Conservation (phyloP, 2,888 invertebrate genomes). For the Coenonympha arcania region DNA sequence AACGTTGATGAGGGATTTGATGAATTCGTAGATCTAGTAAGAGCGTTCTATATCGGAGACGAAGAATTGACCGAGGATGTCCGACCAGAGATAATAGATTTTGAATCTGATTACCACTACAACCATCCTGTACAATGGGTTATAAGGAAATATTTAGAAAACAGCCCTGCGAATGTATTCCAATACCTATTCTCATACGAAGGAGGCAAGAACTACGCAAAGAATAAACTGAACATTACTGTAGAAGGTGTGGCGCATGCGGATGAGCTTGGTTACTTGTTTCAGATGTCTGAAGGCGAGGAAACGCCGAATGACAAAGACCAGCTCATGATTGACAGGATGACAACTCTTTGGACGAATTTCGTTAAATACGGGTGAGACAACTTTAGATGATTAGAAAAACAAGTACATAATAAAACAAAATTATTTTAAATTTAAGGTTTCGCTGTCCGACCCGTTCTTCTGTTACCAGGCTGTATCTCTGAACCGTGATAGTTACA, state of each 20-base stretch:
- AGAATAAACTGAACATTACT: slow-evolving; percentile 29
- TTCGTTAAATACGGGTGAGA: slow-evolving; percentile 52
- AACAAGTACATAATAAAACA: too few relatives aligned
- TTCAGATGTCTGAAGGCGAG: slow-evolving; percentile 28
- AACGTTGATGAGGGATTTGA: slow-evolving; percentile 31
- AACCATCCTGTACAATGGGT: slow-evolving; percentile 40
- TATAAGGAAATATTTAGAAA: slow-evolving; percentile 30
- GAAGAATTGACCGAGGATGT: slow-evolving; percentile 29
- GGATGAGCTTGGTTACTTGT: slow-evolving; percentile 51
- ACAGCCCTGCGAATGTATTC: slow-evolving; percentile 32
- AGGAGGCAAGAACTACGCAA: slow-evolving; percentile 37
- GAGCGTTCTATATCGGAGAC: slow-evolving; percentile 47
- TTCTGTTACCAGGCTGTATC: too few relatives aligned
- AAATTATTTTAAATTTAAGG: too few relatives aligned
- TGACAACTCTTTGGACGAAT: slow-evolving; percentile 58
- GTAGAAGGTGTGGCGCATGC: slow-evolving; percentile 38
- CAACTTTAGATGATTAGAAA: not conserved
- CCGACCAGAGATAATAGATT: slow-evolving; percentile 34
- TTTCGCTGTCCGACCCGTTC: too few relatives aligned
- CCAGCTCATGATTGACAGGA: slow-evolving; percentile 40
- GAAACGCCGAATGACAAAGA: slow-evolving; percentile 33
- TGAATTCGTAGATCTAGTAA: slow-evolving; percentile 31
- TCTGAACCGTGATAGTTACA: too few relatives aligned
- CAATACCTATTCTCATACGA: slow-evolving; percentile 48
- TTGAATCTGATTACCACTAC: slow-evolving; percentile 44